Percentiles rank a stretch among this genome's conserved stretches.
Evolutionary conservation across 2,888 invertebrate species (phyloP).

Genomic region (Silvanus unidentatus): DNA sequence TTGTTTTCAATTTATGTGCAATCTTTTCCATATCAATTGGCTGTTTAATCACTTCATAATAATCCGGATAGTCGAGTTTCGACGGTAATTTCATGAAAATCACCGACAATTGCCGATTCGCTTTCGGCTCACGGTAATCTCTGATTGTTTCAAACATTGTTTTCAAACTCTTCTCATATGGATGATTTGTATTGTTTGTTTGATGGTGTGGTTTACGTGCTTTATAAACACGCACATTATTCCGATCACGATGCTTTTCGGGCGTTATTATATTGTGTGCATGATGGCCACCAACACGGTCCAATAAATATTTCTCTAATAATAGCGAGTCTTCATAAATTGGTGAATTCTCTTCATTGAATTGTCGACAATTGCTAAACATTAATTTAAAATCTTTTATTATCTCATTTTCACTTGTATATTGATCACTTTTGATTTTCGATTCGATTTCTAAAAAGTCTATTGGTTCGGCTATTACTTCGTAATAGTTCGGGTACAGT

Average conservation of each 20-base stretch:
- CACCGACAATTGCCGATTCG: conserved; percentile 80
- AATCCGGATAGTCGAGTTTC: conserved; percentile 88
- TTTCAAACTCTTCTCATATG: conserved; percentile 71
- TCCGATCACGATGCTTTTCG: conserved; percentile 38
- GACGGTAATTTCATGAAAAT: conserved; percentile 95
- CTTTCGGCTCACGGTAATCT: conserved; percentile 80
- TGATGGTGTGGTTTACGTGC: conserved; percentile 48
- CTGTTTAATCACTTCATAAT: conserved; percentile 93
- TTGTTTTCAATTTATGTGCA: conserved; percentile 74
- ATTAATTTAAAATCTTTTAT: conserved; percentile 84
- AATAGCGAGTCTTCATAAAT: conserved; percentile 92
- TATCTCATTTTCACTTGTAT: conserved; percentile 78
- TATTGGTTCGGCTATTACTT: conserved; percentile 87
- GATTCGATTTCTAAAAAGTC: conserved; percentile 91
- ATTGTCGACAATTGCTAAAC: conserved; percentile 95
- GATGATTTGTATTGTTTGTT: conserved; percentile 20
- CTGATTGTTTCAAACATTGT: conserved; percentile 84
- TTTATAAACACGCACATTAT: conserved; percentile 28
- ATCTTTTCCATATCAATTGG: conserved; percentile 97
- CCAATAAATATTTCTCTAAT: conserved; percentile 77
- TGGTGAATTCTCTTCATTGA: conserved; percentile 92
- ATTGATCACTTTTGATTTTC: conserved; percentile 81
- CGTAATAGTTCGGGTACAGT: conserved; percentile 91
- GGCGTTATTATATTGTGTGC: conserved; percentile 48
- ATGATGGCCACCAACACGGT: conserved; percentile 73